Percentiles rank a stretch among this genome's conserved stretches.
These are phyloP conservation scores for Mus musculus DNA, from an alignment of 2,113 vertebrate species.

Conservation along the genomic window DNA sequence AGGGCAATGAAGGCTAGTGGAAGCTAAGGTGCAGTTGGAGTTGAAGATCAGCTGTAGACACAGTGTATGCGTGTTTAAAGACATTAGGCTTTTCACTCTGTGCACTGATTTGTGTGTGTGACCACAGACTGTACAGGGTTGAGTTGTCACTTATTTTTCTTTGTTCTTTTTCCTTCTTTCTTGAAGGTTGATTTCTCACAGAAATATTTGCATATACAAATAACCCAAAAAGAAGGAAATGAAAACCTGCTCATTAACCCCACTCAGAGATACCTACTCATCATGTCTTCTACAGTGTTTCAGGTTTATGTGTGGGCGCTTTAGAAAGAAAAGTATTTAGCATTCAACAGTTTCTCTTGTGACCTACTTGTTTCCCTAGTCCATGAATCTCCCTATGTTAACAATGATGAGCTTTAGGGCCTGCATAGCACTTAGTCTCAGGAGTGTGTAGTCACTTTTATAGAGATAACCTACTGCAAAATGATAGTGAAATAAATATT, in stretches of 20 bases:
- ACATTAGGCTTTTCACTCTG: slow-evolving; percentile 24
- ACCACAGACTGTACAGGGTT: background rate
- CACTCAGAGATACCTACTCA: background rate
- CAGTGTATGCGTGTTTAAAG: background rate
- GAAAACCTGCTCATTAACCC: slow-evolving; percentile 12
- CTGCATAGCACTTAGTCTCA: background rate
- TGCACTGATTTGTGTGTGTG: slow-evolving; percentile 8
- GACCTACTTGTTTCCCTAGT: background rate
- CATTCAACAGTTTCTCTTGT: background rate
- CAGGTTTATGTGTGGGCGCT: background rate
- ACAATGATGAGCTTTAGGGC: background rate
- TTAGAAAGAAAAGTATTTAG: slow-evolving; percentile 17
- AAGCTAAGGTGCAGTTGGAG: background rate
- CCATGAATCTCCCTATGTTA: background rate
- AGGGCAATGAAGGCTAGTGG: background rate
- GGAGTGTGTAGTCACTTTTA: background rate
- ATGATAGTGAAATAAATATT: background rate
- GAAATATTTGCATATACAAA: background rate
- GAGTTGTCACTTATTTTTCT: background rate
- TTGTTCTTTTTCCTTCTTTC: slow-evolving; percentile 7
- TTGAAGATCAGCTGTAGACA: background rate
- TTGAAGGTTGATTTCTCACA: background rate
- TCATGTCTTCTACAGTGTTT: background rate
- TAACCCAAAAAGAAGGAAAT: background rate
- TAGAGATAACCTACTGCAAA: background rate